phyloP scores from a whole-genome alignment of 2,797 vertebrate species.

The Ispidina lecontei region DNA sequence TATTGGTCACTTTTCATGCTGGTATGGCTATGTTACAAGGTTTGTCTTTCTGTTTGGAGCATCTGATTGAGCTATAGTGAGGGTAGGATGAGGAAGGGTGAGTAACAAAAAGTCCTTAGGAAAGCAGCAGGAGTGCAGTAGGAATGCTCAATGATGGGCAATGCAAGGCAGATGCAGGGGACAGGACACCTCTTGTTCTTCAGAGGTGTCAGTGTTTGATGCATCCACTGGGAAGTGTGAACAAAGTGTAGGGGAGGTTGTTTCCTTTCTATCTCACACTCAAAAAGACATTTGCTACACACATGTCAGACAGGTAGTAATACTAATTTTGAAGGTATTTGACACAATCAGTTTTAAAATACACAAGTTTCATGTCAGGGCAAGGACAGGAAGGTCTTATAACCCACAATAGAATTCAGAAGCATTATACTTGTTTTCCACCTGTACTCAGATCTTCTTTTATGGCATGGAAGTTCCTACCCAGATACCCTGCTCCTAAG shows the following conservation, averaged over 20 bases:
- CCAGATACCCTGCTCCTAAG: background rate
- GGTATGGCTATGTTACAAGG: background rate
- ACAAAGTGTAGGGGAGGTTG: slow-evolving; percentile 28
- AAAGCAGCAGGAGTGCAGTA: background rate
- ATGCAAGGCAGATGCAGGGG: background rate
- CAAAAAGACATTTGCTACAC: background rate
- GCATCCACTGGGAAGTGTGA: slow-evolving; percentile 24
- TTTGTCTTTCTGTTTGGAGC: background rate
- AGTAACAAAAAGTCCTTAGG: background rate
- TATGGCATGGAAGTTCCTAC: background rate
- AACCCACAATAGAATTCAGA: background rate
- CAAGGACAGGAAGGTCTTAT: background rate
- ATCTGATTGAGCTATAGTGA: background rate
- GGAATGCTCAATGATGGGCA: background rate
- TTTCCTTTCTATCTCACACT: slow-evolving; percentile 13
- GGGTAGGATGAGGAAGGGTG: background rate
- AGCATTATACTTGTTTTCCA: background rate
- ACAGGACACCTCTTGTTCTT: background rate
- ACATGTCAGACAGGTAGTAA: background rate
- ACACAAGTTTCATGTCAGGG: background rate
- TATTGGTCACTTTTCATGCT: background rate
- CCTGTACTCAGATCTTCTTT: background rate
- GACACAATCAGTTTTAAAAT: background rate
- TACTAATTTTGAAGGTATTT: background rate
- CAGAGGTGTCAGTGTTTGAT: slow-evolving; percentile 45